Percentiles rank a stretch among this genome's conserved stretches.
Evolutionary conservation across 2,113 vertebrate genomes (phyloP).

Genomic region (Neodon shergylaensis): DNA sequence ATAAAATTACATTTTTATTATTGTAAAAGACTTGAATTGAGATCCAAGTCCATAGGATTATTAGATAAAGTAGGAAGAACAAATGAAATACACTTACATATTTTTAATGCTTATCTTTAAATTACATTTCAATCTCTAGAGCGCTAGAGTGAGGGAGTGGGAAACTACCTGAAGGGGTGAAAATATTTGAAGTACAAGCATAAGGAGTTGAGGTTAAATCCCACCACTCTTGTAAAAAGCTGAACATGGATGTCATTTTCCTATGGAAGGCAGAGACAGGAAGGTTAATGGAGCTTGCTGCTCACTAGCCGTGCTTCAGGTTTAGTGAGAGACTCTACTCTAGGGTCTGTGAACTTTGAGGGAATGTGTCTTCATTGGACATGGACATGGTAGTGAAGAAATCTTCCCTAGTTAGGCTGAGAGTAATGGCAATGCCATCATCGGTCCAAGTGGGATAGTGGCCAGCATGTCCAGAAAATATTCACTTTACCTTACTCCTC

Average conservation of each 20-base stretch:
- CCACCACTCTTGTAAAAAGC: too few species aligned
- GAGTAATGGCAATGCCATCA: neutral
- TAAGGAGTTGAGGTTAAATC: neutral
- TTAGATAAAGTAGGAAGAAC: neutral
- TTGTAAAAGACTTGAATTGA: neutral
- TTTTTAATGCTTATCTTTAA: neutral
- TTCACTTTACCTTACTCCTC: neutral
- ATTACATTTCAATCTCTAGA: neutral
- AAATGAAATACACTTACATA: neutral
- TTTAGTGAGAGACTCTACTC: neutral
- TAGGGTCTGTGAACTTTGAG: neutral
- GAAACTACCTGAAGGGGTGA: too few species aligned
- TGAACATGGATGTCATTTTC: too few species aligned
- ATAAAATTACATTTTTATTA: neutral
- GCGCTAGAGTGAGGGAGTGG: neutral
- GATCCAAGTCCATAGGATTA: neutral
- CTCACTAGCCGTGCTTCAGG: neutral
- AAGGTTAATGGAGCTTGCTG: neutral
- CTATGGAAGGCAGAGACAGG: neutral
- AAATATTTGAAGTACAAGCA: neutral
- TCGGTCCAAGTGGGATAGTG: too few species aligned
- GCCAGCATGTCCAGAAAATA: too few species aligned
- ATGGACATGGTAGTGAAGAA: neutral
- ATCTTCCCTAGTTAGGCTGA: neutral
- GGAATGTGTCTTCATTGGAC: neutral